Evolutionary conservation across 2,797 vertebrate species (phyloP).

Genomic region (Eospalax fontanierii): DNA sequence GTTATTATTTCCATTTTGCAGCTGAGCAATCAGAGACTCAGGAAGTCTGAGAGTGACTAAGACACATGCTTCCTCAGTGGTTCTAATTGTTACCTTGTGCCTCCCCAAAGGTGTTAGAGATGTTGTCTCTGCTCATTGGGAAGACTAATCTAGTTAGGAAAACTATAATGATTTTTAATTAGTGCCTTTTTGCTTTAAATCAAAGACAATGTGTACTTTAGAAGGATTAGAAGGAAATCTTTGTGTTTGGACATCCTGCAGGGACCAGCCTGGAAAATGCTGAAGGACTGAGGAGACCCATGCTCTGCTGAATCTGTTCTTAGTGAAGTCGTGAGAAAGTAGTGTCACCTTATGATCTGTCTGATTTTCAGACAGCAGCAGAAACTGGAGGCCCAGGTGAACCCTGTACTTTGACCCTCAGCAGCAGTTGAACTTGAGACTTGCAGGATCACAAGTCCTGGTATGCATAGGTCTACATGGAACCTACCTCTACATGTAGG

Average conservation of each 20-base stretch:
- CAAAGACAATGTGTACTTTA: not conserved
- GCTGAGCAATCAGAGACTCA: not conserved
- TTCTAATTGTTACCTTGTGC: not conserved
- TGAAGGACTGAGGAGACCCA: not conserved
- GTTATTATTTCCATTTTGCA: not conserved
- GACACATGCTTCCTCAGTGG: not conserved
- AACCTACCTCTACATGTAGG: not conserved
- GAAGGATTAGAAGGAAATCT: not conserved
- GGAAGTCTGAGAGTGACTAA: not conserved
- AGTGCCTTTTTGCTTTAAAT: not conserved
- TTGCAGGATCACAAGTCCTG: not conserved
- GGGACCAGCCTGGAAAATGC: not conserved
- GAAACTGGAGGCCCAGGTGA: not conserved
- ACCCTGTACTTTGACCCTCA: not conserved
- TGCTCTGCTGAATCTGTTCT: not conserved
- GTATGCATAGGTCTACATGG: accelerated
- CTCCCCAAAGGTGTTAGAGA: not conserved
- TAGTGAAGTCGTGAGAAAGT: not conserved
- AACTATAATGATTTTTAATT: not conserved
- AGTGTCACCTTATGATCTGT: not conserved
- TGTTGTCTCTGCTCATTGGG: not conserved
- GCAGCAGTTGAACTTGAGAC: slow-evolving; percentile 16
- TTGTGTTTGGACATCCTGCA: not conserved
- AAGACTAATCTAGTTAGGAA: slow-evolving; percentile 15
- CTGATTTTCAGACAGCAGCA: not conserved